Evolutionary conservation across 2,888 invertebrate genomes (phyloP).

Genomic region (Eupithecia subumbrata): DNA sequence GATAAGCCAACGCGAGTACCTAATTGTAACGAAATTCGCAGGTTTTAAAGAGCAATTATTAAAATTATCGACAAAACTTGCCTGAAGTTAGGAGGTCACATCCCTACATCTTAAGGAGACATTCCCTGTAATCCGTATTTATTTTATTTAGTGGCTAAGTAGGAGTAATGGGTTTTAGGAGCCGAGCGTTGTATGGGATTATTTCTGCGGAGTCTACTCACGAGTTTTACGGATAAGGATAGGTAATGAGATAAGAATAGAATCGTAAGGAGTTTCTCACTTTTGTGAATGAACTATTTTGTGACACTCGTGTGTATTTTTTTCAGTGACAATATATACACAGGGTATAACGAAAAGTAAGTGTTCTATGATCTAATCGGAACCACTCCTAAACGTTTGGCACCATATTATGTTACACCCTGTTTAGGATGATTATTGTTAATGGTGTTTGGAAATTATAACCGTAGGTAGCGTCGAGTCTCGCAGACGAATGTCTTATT

Average conservation of each 20-base stretch:
- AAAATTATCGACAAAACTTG: conserved; percentile 33
- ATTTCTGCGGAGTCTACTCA: conserved; percentile 51
- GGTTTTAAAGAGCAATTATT: not conserved
- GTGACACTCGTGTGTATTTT: not conserved
- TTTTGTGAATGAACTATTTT: not conserved
- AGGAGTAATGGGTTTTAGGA: conserved; percentile 59
- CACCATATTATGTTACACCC: too few relatives aligned
- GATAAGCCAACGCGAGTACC: not conserved
- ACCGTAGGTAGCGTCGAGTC: not conserved
- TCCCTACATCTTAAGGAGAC: conserved; percentile 54
- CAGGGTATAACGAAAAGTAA: too few relatives aligned
- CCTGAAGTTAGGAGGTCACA: conserved; percentile 11
- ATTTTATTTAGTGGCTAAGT: conserved; percentile 68
- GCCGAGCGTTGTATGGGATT: conserved; percentile 50
- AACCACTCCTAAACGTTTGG: too few relatives aligned
- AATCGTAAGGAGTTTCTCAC: not conserved
- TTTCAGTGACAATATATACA: not conserved
- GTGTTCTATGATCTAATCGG: too few relatives aligned
- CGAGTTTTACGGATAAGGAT: conserved; percentile 26
- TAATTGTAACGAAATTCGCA: not conserved
- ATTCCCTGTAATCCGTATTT: conserved; percentile 64
- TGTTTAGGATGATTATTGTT: too few relatives aligned
- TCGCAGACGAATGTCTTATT: not conserved
- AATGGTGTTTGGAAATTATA: not conserved
- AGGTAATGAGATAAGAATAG: conserved; percentile 11